Percentiles rank a stretch among this genome's conserved stretches.
phyloP scores from a whole-genome alignment of 2,797 vertebrate species.

The Coracias cyanogaster region DNA sequence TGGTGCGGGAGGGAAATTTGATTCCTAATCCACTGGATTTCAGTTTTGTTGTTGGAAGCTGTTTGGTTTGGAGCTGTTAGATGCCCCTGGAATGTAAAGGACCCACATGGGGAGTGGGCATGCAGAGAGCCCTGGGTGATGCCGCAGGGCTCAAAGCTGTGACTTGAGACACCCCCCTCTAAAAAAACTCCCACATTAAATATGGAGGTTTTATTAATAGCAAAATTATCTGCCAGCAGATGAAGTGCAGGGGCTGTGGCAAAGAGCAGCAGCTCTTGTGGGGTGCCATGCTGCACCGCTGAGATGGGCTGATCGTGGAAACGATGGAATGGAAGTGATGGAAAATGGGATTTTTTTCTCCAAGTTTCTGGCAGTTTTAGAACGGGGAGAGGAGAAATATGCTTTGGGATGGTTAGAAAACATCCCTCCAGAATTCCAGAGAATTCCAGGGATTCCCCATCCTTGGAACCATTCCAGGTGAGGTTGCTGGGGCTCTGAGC shows the following conservation, averaged over 20 bases:
- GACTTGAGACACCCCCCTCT: background rate
- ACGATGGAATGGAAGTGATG: background rate
- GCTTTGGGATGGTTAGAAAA: background rate
- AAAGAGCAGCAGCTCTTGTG: background rate
- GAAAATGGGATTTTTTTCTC: background rate
- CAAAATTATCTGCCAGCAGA: background rate
- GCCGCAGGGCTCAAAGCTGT: background rate
- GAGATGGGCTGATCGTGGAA: background rate
- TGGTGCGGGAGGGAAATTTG: accelerated
- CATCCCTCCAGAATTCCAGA: background rate
- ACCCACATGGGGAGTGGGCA: background rate
- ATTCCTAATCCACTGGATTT: background rate
- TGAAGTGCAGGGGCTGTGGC: too few species aligned
- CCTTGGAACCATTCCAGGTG: background rate
- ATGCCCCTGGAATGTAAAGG: background rate
- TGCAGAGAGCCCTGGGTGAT: accelerated
- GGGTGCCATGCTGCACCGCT: accelerated
- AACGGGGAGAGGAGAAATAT: background rate
- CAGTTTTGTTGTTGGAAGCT: accelerated
- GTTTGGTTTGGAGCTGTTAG: background rate
- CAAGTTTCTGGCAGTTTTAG: background rate
- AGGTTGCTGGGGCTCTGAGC: background rate
- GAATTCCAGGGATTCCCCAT: background rate
- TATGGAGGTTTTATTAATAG: background rate
- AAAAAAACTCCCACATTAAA: background rate